Conservation (phyloP, 2,797 vertebrate species). For the Meda fulgida region DNA sequence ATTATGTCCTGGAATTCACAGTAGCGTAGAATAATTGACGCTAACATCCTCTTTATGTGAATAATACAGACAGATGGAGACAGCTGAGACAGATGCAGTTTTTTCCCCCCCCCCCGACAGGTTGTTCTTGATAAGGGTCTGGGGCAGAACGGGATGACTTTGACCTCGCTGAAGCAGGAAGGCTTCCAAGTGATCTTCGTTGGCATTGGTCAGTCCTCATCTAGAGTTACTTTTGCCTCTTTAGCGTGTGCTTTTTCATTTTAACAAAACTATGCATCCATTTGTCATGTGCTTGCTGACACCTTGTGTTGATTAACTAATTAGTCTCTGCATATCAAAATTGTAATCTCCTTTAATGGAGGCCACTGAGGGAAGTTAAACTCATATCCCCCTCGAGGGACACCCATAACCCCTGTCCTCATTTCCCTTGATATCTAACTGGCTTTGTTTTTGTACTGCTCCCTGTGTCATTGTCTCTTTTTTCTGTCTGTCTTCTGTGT, state of each 20-base stretch:
- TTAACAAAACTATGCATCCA: not conserved
- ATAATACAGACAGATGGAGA: conserved; percentile 47
- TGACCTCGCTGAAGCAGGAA: conserved; percentile 50
- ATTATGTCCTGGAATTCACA: conserved; percentile 48
- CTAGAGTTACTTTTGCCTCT: not conserved
- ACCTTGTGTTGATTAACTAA: not conserved
- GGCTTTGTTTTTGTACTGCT: not conserved
- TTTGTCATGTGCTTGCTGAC: not conserved
- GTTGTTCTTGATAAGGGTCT: conserved; percentile 52
- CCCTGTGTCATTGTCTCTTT: conserved; percentile 13
- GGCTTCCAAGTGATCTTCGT: conserved; percentile 36
- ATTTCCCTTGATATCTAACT: not conserved
- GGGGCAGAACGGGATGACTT: conserved; percentile 45
- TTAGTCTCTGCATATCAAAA: not conserved
- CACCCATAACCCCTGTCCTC: not conserved
- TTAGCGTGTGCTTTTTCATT: conserved; percentile 7
- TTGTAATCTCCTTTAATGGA: not conserved
- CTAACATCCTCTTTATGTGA: conserved; percentile 49
- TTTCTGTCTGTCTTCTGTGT: not conserved
- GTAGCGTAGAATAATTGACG: conserved; percentile 42
- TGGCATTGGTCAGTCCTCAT: conserved; percentile 43
- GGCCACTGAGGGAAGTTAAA: conserved; percentile 1
- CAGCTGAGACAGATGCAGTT: conserved; percentile 25
- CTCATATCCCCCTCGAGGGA: not conserved
- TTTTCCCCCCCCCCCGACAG: conserved; percentile 23